These are phyloP conservation scores for Sarcophaga subvicina DNA, from an alignment of 2,888 invertebrate species.

Conservation along the genomic window DNA sequence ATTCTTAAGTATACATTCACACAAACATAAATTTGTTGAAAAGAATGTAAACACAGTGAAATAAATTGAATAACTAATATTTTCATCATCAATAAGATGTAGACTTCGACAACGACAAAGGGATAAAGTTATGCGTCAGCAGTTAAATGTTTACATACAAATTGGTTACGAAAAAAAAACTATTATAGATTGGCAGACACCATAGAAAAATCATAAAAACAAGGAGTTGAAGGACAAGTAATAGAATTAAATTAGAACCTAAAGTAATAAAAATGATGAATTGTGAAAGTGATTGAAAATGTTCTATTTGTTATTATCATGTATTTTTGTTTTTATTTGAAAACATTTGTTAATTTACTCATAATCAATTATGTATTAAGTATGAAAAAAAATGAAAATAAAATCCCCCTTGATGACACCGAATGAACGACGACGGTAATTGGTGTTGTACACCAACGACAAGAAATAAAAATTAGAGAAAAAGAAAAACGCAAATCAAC, in stretches of 20 bases:
- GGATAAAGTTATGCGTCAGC: conserved; percentile 68
- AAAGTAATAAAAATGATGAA: conserved; percentile 6
- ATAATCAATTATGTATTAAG: conserved; percentile 62
- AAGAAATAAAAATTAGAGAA: conserved; percentile 28
- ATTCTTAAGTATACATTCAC: neutral
- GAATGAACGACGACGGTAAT: neutral
- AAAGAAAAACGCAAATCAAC: conserved; percentile 35
- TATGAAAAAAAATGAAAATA: conserved; percentile 18
- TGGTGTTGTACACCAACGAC: conserved; percentile 41
- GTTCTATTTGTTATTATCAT: neutral
- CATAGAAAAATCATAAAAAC: conserved; percentile 16
- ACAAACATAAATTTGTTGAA: neutral
- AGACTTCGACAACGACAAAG: conserved; percentile 52
- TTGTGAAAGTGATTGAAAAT: neutral
- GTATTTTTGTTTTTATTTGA: neutral
- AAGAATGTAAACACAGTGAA: conserved; percentile 4
- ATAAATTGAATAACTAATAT: neutral
- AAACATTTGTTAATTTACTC: conserved; percentile 52
- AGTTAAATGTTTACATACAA: conserved; percentile 67
- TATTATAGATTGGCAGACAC: conserved; percentile 28
- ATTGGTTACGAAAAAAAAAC: conserved; percentile 46
- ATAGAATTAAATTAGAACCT: conserved; percentile 10
- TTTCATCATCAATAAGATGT: conserved; percentile 23
- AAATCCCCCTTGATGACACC: conserved; percentile 37
- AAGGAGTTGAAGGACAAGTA: conserved; percentile 56